A percentile compares a stretch with the other conserved stretches of the same genome.
Evolutionary conservation across 2,888 invertebrate species (phyloP).

Genomic region (Argyresthia goedartella): DNA sequence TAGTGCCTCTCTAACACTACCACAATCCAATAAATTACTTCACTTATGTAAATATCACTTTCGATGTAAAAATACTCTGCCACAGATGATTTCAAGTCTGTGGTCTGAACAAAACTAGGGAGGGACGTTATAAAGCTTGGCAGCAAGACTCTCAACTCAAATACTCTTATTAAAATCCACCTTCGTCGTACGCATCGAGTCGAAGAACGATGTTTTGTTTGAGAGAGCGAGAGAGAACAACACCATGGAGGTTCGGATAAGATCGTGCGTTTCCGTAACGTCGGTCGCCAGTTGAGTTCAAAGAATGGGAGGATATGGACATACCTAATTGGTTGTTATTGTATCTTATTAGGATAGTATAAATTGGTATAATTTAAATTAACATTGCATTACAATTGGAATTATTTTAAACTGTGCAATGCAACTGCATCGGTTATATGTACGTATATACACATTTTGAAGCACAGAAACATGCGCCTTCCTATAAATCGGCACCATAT

Average conservation of each 20-base stretch:
- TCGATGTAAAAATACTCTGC: background rate
- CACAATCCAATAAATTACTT: too few species aligned
- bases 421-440: too few species aligned
- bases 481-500: too few species aligned
- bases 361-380: too few species aligned
- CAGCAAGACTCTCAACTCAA: background rate
- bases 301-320: slow-evolving; percentile 27
- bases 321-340: background rate
- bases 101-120: too few species aligned
- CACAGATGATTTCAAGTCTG: background rate
- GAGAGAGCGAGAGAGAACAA: slow-evolving; percentile 46
- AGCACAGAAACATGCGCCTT: too few species aligned
- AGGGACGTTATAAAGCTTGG: background rate
- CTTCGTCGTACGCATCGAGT: background rate
- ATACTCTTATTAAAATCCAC: background rate
- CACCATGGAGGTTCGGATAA: slow-evolving; percentile 48
- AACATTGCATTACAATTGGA: too few species aligned
- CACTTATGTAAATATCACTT: too few species aligned
- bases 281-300: slow-evolving; percentile 32
- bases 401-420: too few species aligned
- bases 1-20: too few species aligned
- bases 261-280: slow-evolving; percentile 45
- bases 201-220: slow-evolving; percentile 36
- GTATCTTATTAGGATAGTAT: too few species aligned
- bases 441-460: too few species aligned